Percentiles rank a stretch among this genome's conserved stretches.
phyloP scores from a whole-genome alignment of 2,797 vertebrate genomes.

The Argya squamiceps region DNA sequence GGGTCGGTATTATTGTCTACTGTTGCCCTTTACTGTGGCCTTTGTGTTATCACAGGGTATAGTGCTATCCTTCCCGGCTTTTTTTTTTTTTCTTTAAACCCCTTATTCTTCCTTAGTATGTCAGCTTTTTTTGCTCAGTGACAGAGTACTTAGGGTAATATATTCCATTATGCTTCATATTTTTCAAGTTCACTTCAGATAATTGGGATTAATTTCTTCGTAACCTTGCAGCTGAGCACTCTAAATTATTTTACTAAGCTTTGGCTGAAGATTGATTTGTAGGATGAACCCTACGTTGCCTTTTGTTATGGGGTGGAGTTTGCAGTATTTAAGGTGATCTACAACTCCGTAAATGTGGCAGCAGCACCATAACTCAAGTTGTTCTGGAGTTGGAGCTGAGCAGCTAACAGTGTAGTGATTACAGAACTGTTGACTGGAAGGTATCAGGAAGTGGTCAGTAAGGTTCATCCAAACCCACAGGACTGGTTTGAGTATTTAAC shows the following conservation, averaged over 20 bases:
- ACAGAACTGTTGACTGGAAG: neutral
- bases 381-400: neutral
- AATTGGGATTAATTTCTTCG: neutral
- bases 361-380: neutral
- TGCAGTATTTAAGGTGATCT: neutral
- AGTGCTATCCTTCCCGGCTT: neutral
- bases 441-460: neutral
- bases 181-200: neutral
- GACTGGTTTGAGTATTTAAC: neutral
- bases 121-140: neutral
- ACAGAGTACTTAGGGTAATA: neutral
- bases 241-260: neutral
- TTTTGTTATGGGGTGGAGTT: neutral
- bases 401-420: neutral
- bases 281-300: neutral
- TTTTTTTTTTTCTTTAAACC: accelerated
- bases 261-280: neutral
- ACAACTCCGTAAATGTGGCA: neutral
- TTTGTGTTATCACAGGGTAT: neutral
- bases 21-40: neutral
- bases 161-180: neutral
- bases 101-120: neutral
- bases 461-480: neutral
- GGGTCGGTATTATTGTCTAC: neutral
- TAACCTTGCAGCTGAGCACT: neutral